These are phyloP conservation scores for Andrena bicolor DNA, from an alignment of 2,888 invertebrate genomes.

Conservation along the genomic window DNA sequence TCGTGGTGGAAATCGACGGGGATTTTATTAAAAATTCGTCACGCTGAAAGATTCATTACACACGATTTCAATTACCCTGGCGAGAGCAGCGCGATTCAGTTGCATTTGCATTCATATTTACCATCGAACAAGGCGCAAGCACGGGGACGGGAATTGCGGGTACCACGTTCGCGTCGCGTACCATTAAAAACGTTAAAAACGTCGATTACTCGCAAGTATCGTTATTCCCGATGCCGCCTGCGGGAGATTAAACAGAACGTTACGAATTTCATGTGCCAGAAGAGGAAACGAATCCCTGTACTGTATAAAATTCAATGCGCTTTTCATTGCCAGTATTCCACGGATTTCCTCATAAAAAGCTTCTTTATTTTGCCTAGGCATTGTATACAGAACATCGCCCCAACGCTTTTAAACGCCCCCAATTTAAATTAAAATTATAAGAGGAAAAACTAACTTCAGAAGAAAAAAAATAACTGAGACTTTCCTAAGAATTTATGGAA, in stretches of 20 bases:
- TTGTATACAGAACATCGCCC: too few relatives aligned
- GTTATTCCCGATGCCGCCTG: background rate
- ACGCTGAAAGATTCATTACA: constrained; percentile 45
- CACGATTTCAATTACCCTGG: constrained; percentile 30
- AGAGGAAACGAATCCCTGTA: background rate
- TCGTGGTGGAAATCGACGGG: constrained; percentile 14
- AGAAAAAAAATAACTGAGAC: background rate
- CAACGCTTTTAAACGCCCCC: too few relatives aligned
- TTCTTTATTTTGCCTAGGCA: too few relatives aligned
- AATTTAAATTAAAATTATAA: too few relatives aligned
- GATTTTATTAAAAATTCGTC: constrained; percentile 33
- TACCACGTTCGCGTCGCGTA: background rate
- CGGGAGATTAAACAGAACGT: background rate
- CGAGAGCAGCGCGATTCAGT: constrained; percentile 9
- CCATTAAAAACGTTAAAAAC: constrained; percentile 20
- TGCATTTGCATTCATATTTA: constrained; percentile 35
- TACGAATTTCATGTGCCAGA: background rate
- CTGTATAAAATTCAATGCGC: too few relatives aligned
- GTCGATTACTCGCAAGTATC: constrained; percentile 24
- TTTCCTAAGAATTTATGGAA: background rate
- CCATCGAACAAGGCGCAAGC: background rate
- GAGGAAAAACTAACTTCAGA: too few relatives aligned
- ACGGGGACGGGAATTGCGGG: constrained; percentile 22
- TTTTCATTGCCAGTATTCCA: too few relatives aligned
- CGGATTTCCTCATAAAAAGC: too few relatives aligned